These are phyloP conservation scores for Colletes latitarsis DNA, from an alignment of 1,140 invertebrate genomes.

Conservation along the genomic window DNA sequence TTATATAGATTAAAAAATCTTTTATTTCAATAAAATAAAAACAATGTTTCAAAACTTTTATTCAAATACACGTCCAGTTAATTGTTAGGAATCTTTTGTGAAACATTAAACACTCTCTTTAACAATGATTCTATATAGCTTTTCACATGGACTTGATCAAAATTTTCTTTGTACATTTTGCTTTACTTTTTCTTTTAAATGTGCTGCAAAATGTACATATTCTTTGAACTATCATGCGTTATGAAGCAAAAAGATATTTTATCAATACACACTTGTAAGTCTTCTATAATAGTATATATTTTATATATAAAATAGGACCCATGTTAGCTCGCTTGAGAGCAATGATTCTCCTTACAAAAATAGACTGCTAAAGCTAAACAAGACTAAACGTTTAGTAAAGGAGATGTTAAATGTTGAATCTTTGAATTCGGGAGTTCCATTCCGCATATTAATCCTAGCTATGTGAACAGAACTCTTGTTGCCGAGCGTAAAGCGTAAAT, in stretches of 20 bases:
- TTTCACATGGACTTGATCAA: neutral
- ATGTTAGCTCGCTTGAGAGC: slow-evolving; percentile 20
- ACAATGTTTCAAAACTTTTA: neutral
- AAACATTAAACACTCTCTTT: slow-evolving; percentile 13
- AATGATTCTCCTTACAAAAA: slow-evolving; percentile 44
- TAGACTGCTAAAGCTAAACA: slow-evolving; percentile 47
- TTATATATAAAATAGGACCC: slow-evolving; percentile 44
- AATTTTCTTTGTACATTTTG: neutral
- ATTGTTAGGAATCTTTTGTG: neutral
- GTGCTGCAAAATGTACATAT: slow-evolving; percentile 2
- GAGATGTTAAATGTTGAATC: slow-evolving; percentile 10
- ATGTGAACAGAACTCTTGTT: neutral
- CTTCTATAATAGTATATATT: slow-evolving; percentile 3
- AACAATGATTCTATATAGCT: slow-evolving; percentile 4
- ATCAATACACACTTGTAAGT: slow-evolving; percentile 7
- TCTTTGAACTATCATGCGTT: neutral
- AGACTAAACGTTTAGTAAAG: slow-evolving; percentile 29
- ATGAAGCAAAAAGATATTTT: neutral
- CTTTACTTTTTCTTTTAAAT: neutral
- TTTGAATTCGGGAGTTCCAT: neutral
- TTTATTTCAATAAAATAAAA: neutral
- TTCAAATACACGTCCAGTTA: slow-evolving; percentile 5
- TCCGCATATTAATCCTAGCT: neutral
- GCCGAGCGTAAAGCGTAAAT: neutral
- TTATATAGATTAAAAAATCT: neutral